Percentiles rank a stretch among this genome's conserved stretches.
These are phyloP conservation scores for Cataglyphis altisquamis DNA, from an alignment of 2,888 invertebrate species.

Conservation along the genomic window DNA sequence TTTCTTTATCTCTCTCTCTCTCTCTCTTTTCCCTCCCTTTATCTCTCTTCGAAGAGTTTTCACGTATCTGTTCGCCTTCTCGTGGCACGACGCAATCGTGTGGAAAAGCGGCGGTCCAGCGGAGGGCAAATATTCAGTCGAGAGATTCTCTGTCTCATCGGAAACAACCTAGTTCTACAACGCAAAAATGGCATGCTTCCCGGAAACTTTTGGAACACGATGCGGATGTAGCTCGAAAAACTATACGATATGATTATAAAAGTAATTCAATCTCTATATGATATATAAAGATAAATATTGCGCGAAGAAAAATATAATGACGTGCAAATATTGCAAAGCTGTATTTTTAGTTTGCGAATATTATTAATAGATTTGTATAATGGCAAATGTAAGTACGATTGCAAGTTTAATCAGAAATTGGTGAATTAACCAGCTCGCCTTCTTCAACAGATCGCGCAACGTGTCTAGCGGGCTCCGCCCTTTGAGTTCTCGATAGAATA, in stretches of 20 bases:
- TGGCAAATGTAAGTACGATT: background rate
- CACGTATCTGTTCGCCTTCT: constrained; percentile 55
- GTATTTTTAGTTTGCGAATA: background rate
- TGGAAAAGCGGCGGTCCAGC: constrained; percentile 57
- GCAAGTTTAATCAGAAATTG: background rate
- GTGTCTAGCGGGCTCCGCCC: constrained; percentile 22
- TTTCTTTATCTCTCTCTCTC: background rate
- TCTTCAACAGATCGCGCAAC: constrained; percentile 2
- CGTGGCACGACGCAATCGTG: constrained; percentile 51
- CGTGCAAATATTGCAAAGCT: background rate
- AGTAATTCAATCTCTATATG: background rate
- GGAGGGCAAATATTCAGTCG: constrained; percentile 40
- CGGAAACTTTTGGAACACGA: background rate
- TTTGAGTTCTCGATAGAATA: background rate
- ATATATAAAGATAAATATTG: constrained; percentile 1
- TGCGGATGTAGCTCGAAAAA: background rate
- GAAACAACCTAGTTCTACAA: constrained; percentile 49
- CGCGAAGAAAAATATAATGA: background rate
- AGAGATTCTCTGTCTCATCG: constrained; percentile 53
- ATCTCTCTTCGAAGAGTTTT: constrained; percentile 28
- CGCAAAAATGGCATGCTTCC: constrained; percentile 27
- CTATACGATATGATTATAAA: constrained; percentile 11
- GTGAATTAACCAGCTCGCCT: background rate
- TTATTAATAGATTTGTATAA: background rate
- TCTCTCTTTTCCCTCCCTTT: background rate